Evolutionary conservation across 2,797 vertebrate species (phyloP), one percentile per base, ranked within the genome.

Genomic region (Macroramphosus scolopax): DNA sequence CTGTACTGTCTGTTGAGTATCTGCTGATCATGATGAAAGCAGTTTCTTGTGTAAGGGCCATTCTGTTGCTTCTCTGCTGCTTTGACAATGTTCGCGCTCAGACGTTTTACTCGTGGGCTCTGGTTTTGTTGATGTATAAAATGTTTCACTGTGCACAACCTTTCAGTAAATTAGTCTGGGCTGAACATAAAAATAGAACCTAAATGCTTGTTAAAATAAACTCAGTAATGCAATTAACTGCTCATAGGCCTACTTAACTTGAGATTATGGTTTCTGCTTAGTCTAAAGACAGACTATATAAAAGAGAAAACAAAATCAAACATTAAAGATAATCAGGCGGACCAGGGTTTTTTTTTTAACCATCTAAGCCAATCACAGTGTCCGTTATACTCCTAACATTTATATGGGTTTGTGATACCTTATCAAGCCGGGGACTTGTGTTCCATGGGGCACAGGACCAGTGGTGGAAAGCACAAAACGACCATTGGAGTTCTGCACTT

Each of bases 401-500:
- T 22, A 6, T 22, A 3, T 3, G 20, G 20, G 3, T 22, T 3
- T 22, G 34, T 15, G 8, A 13, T 78, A 97, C 97, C 96, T 95
- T 83, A 98, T 96, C 63, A 92, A 82, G 37, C 96, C 93, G 3
- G 96, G 97, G 8, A 93, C 83, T 64, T 94, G 92, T 13, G 92
- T 94, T 38, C 94, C 94, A 83, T 92, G 88, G 0, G 97, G 96
- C 54, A 98, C 92, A 2, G 95, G 92, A 22, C 96, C 95, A 0
- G 92, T 93, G 25, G 88, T 93, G 0, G 94, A 93, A 56, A 98
- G 92, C 59, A 95, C 95, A 36, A 99, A 99, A 20, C 92, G 94
- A 1, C 96, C 96, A 0, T 97, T 99, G 0, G 96, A 97, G 80
- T 96, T 98, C 43, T 99, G 97, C 22, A 98, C 96, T 90, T 92